Conservation (phyloP, 2,113 vertebrate genomes). For the Odobenus rosmarus region DNA sequence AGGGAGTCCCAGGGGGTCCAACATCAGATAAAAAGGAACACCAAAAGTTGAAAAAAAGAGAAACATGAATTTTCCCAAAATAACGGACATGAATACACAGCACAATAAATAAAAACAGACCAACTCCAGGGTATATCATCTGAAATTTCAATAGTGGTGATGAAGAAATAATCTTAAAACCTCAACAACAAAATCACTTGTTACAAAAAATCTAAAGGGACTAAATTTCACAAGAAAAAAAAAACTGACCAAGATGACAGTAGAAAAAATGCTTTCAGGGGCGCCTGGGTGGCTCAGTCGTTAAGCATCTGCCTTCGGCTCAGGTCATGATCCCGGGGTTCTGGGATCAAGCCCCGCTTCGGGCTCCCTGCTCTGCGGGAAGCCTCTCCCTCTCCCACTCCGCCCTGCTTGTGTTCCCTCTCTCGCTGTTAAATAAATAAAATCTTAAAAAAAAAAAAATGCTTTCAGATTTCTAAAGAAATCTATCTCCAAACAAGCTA, state of each 20-base stretch:
- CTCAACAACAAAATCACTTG: not conserved
- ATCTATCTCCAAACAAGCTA: not conserved
- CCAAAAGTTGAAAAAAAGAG: not conserved
- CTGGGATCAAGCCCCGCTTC: no score
- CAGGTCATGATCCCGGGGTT: no score
- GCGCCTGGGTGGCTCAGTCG: no score
- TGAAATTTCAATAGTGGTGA: not conserved
- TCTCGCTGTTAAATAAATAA: no score
- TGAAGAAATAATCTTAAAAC: not conserved
- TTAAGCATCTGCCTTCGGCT: no score
- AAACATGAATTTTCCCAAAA: not conserved
- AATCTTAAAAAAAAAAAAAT: not conserved
- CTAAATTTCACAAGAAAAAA: no score
- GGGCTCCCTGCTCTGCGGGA: no score
- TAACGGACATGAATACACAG: not conserved
- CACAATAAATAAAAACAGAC: not conserved
- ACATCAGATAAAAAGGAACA: not conserved
- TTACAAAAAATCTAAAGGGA: no score
- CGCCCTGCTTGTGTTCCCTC: no score
- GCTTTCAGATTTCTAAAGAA: not conserved
- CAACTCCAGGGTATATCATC: not conserved
- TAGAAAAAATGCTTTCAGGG: no score
- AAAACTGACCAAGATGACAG: no score
- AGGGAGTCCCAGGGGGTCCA: not conserved
- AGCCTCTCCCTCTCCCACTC: no score